These are phyloP conservation scores for Crenichthys baileyi DNA, from an alignment of 2,797 vertebrate genomes.

Conservation along the genomic window DNA sequence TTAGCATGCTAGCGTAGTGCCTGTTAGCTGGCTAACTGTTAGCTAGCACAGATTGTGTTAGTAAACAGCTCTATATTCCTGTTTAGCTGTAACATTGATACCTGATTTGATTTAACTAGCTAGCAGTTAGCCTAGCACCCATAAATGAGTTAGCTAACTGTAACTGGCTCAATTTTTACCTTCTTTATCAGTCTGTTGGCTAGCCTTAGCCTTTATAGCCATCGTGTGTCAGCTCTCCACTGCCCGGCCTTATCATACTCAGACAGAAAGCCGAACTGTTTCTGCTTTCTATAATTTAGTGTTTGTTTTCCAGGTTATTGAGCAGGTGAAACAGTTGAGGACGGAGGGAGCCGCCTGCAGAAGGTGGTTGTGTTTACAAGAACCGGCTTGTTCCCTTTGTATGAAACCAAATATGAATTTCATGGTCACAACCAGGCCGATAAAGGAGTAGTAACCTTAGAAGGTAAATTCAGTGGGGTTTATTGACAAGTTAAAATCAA, in stretches of 20 bases:
- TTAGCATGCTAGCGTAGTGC: slow-evolving; percentile 56
- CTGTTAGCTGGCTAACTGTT: slow-evolving; percentile 55
- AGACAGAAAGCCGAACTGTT: slow-evolving; percentile 28
- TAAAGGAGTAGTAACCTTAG: slow-evolving; percentile 11
- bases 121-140: slow-evolving; percentile 50
- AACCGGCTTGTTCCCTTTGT: slow-evolving; percentile 19
- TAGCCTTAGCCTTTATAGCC: slow-evolving; percentile 65
- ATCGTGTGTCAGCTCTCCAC: slow-evolving; percentile 67
- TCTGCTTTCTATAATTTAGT: slow-evolving; percentile 3
- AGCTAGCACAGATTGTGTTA: slow-evolving; percentile 28
- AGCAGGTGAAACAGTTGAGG: not conserved
- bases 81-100: slow-evolving; percentile 36
- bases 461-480: slow-evolving; percentile 14
- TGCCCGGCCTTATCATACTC: slow-evolving; percentile 65
- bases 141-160: slow-evolving; percentile 36
- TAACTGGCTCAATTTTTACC: slow-evolving; percentile 52
- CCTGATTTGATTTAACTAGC: slow-evolving; percentile 26
- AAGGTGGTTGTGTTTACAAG: slow-evolving; percentile 4
- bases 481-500: slow-evolving; percentile 10
- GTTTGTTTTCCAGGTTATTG: slow-evolving; percentile 20
- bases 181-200: slow-evolving; percentile 57
- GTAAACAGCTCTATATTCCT: slow-evolving; percentile 27
- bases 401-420: slow-evolving; percentile 13
- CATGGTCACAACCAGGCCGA: slow-evolving; percentile 13
- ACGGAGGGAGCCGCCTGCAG: not conserved